These are phyloP conservation scores for Forficula auricularia DNA, from an alignment of 1,140 invertebrate species.

Conservation along the genomic window DNA sequence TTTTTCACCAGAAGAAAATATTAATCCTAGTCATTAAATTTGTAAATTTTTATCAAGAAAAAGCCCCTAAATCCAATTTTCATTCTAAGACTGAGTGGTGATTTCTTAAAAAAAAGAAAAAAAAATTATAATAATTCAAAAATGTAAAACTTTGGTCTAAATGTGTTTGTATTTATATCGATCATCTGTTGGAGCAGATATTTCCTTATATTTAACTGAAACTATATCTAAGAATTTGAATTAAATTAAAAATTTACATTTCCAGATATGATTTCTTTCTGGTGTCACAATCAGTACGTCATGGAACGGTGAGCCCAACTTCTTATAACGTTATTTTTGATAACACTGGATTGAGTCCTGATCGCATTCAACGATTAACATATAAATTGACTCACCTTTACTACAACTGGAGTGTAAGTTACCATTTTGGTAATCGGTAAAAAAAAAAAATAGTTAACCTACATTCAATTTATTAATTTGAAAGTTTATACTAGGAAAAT, in stretches of 20 bases:
- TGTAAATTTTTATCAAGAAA: too few species aligned
- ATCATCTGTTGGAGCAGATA: background rate
- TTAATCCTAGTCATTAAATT: too few species aligned
- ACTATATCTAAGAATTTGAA: background rate
- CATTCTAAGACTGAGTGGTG: too few species aligned
- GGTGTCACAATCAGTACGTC: slow-evolving; percentile 53
- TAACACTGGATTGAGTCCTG: slow-evolving; percentile 35
- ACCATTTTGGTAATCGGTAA: background rate
- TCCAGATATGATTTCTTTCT: slow-evolving; percentile 65
- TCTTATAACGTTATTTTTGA: slow-evolving; percentile 62
- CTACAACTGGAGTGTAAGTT: slow-evolving; percentile 49
- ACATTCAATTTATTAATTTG: background rate
- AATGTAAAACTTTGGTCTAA: too few species aligned
- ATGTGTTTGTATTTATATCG: too few species aligned
- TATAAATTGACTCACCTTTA: slow-evolving; percentile 73
- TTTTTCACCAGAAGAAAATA: too few species aligned
- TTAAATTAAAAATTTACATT: slow-evolving; percentile 13
- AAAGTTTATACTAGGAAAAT: too few species aligned
- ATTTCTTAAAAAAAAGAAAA: too few species aligned
- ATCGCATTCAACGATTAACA: slow-evolving; percentile 52
- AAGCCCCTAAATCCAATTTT: too few species aligned
- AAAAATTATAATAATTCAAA: too few species aligned
- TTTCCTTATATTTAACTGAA: background rate
- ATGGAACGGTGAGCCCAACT: slow-evolving; percentile 68
- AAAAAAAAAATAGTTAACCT: background rate